These are phyloP conservation scores for Melanerpes formicivorus DNA, from an alignment of 2,113 vertebrate species.

Conservation along the genomic window DNA sequence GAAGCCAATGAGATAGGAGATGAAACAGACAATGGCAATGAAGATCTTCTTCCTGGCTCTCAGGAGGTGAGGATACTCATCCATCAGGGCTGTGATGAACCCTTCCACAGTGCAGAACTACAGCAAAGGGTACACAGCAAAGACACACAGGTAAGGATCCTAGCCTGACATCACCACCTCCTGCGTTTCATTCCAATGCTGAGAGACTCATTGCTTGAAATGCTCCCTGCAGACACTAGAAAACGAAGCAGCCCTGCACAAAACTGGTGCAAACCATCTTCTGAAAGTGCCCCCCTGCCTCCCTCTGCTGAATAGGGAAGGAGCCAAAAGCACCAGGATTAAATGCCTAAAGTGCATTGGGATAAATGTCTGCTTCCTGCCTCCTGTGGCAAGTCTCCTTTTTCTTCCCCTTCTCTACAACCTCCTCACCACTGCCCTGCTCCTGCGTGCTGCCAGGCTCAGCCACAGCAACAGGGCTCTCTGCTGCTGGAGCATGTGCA, in stretches of 20 bases:
- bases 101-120: slow-evolving; percentile 94
- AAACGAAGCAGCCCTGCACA: not conserved
- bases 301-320: not conserved
- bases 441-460: rapidly evolving
- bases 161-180: not conserved
- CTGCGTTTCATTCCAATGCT: not conserved
- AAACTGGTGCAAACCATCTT: not conserved
- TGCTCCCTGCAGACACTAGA: not conserved
- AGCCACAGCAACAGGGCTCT: not conserved
- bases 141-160: not conserved
- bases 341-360: not conserved
- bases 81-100: slow-evolving; percentile 90
- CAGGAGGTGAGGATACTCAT: slow-evolving; percentile 85
- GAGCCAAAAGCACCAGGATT: not conserved
- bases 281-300: not conserved
- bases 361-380: not conserved
- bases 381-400: not conserved
- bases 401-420: not conserved
- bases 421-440: not conserved
- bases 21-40: slow-evolving; percentile 85
- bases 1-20: slow-evolving; percentile 89
- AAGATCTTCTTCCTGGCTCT: slow-evolving; percentile 90
- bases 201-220: not conserved
- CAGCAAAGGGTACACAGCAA: not conserved
- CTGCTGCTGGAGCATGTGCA: not conserved